A percentile compares a stretch with the other conserved stretches of the same genome.
Evolutionary conservation across 2,888 invertebrate species (phyloP).

Genomic region (Monoplex corrugatus): DNA sequence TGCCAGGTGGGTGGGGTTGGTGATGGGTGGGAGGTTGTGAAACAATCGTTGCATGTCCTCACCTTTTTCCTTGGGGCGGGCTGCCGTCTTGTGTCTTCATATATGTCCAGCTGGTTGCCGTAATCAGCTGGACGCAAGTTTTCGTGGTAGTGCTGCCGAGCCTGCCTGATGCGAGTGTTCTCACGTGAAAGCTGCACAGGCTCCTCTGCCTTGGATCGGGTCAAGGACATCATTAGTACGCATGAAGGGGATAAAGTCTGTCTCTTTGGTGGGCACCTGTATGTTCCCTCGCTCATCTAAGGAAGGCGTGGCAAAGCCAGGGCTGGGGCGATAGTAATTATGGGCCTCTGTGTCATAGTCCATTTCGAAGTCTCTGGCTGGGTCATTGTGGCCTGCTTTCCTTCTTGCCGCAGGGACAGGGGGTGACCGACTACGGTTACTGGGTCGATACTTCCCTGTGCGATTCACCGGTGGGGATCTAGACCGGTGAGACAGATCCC

Average conservation of each 20-base stretch:
- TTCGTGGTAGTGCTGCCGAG: constrained; percentile 76
- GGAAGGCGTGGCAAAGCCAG: constrained; percentile 9
- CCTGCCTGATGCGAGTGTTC: constrained; percentile 73
- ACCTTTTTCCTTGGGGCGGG: constrained; percentile 49
- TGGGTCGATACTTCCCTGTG: constrained; percentile 24
- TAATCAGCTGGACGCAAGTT: constrained; percentile 77
- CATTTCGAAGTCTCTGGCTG: constrained; percentile 45
- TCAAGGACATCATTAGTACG: constrained; percentile 79
- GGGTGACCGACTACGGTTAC: constrained; percentile 62
- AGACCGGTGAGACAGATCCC: constrained; percentile 15
- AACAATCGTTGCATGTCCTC: constrained; percentile 1
- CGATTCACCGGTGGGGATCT: constrained; percentile 24
- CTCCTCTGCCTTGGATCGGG: constrained; percentile 75
- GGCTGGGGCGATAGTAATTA: constrained; percentile 45
- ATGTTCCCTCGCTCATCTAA: constrained; percentile 57
- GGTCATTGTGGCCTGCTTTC: constrained; percentile 61
- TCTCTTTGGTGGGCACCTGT: constrained; percentile 61
- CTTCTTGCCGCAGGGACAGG: constrained; percentile 73
- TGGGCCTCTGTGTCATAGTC: constrained; percentile 60
- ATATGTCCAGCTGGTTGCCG: constrained; percentile 73
- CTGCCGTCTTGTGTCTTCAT: constrained; percentile 65
- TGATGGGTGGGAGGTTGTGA: no score
- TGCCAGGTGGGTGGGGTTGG: no score
- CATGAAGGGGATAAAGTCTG: constrained; percentile 79
- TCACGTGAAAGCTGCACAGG: constrained; percentile 79